Conservation (phyloP, 2,888 invertebrate species). For the Spilarctia lutea region DNA sequence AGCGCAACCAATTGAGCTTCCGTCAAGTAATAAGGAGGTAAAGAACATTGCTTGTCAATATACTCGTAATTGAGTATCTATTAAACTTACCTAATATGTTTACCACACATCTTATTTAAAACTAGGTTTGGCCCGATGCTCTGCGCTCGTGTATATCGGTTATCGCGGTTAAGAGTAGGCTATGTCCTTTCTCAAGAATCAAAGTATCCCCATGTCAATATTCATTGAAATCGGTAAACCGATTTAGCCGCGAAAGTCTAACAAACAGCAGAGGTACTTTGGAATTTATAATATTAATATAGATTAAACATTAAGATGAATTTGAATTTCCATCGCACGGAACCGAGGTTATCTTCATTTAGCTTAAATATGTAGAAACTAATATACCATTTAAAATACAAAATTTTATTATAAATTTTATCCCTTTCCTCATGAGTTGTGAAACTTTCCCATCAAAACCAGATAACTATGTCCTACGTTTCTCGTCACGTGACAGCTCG, state of each 20-base stretch:
- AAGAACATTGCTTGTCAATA: not conserved
- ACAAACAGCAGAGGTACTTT: too few relatives aligned
- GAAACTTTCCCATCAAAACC: slow-evolving; percentile 5
- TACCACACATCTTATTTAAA: too few relatives aligned
- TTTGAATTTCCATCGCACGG: not conserved
- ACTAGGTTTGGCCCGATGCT: too few relatives aligned
- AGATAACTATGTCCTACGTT: slow-evolving; percentile 17
- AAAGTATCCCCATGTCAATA: too few relatives aligned
- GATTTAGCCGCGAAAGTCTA: too few relatives aligned
- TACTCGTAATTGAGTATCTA: not conserved
- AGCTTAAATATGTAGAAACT: not conserved
- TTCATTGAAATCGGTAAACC: too few relatives aligned
- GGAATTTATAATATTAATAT: too few relatives aligned
- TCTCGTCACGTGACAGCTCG: slow-evolving; percentile 20
- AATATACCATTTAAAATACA: not conserved
- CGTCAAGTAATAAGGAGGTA: too few relatives aligned
- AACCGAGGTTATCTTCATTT: not conserved
- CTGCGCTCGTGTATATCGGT: too few relatives aligned
- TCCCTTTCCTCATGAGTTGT: not conserved
- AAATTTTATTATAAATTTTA: not conserved
- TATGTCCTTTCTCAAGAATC: too few relatives aligned
- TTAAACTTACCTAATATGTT: not conserved
- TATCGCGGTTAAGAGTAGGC: too few relatives aligned
- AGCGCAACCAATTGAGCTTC: not conserved
- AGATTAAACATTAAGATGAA: not conserved